Base-by-base conservation (phyloP, 2,113 vertebrate genomes). In the Serilophus lunatus region DNA sequence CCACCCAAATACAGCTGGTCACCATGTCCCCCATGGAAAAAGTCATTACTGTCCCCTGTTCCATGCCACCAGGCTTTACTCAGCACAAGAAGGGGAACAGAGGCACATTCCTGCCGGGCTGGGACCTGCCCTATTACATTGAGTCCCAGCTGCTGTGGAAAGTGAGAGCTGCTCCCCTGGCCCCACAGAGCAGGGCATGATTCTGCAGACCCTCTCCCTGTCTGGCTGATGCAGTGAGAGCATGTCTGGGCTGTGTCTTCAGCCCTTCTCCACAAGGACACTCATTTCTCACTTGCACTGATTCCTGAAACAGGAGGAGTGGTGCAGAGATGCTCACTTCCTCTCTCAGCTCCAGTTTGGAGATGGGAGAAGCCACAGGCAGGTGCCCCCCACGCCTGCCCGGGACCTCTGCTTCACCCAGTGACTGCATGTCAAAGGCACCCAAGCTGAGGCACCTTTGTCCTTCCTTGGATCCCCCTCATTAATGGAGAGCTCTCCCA, bases 151-250 rank as follows among this genome's bases (percentile, higher is more conserved):
- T 13, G 36, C 72, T 10, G 44, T 26, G 51, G n/a, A 18, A 69
- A 60, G 31, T 18, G 13, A 36, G 47, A 81, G 20, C 72, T 69
- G 81, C 69, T 78, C 7, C 42, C 40, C 31, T 6, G 2, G 66
- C 59, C 77, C 69, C 2, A 0, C 44, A 77, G 38, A 28, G 10
- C 13, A 12, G n/a, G 28, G 17, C 33, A 24, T 50, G 88, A 74
- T 9, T 38, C 82, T 70, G 78, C 74, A 87, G 63, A 64, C 23
- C 15, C 88, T 45, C 36, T 36, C 47, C 51, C 69, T 54, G 56
- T 24, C 10, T 0, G 0, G 36, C 36, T 61, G 81, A 57, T 0
- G 0, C 40, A 18, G 4, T 0, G 2, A 70, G 49, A 44, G 31
- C 44, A 50, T 0, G 0, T 42, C 63, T 69, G 64, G 60, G 26